Evolutionary conservation across 2,113 vertebrate genomes (phyloP).

Genomic region (zebrafish (Danio rerio)): GRCz12tu NC_133189.1:9100501-9101000

Average conservation of each 20-base stretch:
- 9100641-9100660: constrained; percentile 72
- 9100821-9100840: neutral
- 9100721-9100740: constrained; percentile 5
- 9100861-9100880: constrained; percentile 8
- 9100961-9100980: neutral
- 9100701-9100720: constrained; percentile 12
- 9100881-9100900: constrained; percentile 6
- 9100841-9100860: constrained; percentile 7
- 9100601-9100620: constrained; percentile 62
- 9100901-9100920: constrained; percentile 37
- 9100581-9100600: neutral
- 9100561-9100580: neutral
- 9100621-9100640: constrained; percentile 69
- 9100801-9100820: constrained; percentile 17
- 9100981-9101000: constrained; percentile 8
- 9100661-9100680: constrained; percentile 19
- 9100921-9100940: constrained; percentile 41
- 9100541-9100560: too few species aligned
- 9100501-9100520: too few species aligned
- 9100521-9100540: too few species aligned
- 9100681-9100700: constrained; percentile 29
- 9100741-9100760: constrained; percentile 29
- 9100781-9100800: constrained; percentile 13
- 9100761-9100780: neutral
- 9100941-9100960: constrained; percentile 41